Base-by-base conservation (phyloP, 2,888 invertebrate genomes). In the Leptinotarsa tumamoca region DNA sequence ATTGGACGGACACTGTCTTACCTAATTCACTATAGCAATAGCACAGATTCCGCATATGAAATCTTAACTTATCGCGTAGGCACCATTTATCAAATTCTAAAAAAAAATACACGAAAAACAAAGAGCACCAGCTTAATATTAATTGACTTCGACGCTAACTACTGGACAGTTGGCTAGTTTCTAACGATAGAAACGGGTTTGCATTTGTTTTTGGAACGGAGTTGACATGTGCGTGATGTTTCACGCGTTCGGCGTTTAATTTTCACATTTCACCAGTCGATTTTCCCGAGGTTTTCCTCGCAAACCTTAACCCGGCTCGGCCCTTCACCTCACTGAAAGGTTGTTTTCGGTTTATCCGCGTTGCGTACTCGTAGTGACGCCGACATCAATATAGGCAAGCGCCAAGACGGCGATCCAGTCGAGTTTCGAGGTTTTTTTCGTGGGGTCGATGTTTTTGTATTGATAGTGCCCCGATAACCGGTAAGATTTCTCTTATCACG, bases 301-400 rank as follows among this genome's bases (percentile, higher is more conserved):
- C 56, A n/a, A 43, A 76, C 66, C 70, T 21, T 63, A 50, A 27
- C 68, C 43, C 68, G 61, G 21, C 73, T 66, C 73, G 70, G 69
- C 70, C 67, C 61, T 73, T 73, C 69, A 66, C 52, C 77, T 69
- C 68, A 68, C 74, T 75, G 68, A 68, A 70, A 50, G 51, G 75
- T 69, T 68, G 75, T 70, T 73, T 67, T 69, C 70, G 73, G 70
- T 71, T 50, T 76, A 66, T 67, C 54, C 58, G 70, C 76, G 72
- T 70, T 70, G 76, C 76, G 74, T 74, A 70, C 23, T 58, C 56
- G 58, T 15, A n/a, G 56, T 18, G 33, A 66, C 71, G 69, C 33
- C 75, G 71, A 73, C 78, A 78, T 80, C 81, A 78, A 80, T 79
- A 80, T 74, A 66, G 68, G 79, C 43, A 17, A 70, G 70, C 76